Conservation (phyloP, 2,113 vertebrate genomes). For the Hydrolagus affinis region DNA sequence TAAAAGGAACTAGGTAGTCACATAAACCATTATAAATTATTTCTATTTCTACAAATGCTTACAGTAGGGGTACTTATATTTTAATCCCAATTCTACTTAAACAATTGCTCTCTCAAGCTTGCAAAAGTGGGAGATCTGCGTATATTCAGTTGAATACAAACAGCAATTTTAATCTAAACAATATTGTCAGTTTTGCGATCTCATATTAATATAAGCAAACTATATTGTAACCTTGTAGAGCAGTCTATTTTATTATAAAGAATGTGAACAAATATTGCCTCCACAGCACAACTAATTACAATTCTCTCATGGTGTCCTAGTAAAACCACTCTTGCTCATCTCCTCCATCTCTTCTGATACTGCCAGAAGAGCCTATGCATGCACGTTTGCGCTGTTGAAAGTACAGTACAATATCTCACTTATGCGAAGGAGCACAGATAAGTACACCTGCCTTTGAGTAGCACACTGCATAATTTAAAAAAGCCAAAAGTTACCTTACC, state of each 20-base stretch:
- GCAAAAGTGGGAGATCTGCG: no score
- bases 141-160: not conserved
- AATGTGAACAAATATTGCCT: not conserved
- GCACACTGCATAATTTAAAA: no score
- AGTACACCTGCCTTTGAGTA: no score
- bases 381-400: not conserved
- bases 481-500: no score
- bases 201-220: not conserved
- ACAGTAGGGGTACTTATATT: not conserved
- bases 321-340: not conserved
- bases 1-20: not conserved
- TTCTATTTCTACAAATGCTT: not conserved
- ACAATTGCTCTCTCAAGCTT: no score
- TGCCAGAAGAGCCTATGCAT: not conserved
- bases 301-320: not conserved
- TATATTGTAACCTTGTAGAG: not conserved
- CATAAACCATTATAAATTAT: not conserved
- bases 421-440: not conserved
- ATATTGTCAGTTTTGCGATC: not conserved
- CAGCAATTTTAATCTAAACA: not conserved
- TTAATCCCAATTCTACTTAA: no score
- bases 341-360: not conserved
- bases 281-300: not conserved
- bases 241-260: not conserved
- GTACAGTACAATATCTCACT: not conserved